These are phyloP conservation scores for Rhinophrynus dorsalis DNA, from an alignment of 2,797 vertebrate genomes.

Conservation along the genomic window DNA sequence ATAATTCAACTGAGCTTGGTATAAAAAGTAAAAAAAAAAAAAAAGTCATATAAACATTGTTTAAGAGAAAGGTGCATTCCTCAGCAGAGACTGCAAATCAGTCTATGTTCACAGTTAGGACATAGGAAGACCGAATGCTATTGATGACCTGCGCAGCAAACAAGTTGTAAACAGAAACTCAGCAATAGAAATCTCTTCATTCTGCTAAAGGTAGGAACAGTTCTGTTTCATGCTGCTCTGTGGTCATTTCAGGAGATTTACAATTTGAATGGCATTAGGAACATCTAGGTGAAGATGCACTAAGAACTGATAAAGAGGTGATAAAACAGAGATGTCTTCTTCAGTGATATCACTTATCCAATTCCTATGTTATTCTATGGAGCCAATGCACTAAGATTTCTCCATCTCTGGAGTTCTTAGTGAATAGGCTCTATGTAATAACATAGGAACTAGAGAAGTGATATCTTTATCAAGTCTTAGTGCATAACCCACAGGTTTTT, in stretches of 20 bases:
- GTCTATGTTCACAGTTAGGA: slow-evolving; percentile 43
- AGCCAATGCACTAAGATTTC: too few species aligned
- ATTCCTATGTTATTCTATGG: too few species aligned
- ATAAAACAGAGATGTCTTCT: too few species aligned
- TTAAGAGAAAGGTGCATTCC: slow-evolving; percentile 51
- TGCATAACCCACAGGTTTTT: too few species aligned
- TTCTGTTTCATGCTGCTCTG: slow-evolving; percentile 1
- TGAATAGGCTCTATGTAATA: too few species aligned
- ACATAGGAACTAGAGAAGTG: too few species aligned
- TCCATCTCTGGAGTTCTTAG: too few species aligned
- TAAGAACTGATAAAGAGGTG: too few species aligned
- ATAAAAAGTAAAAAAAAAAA: slow-evolving; percentile 54
- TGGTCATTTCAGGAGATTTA: too few species aligned
- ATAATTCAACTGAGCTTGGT: slow-evolving; percentile 66
- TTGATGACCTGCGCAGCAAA: slow-evolving; percentile 56
- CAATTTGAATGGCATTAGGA: background rate
- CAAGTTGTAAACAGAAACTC: slow-evolving; percentile 59
- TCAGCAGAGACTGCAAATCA: slow-evolving; percentile 24
- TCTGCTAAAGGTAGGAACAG: slow-evolving; percentile 68
- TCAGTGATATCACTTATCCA: too few species aligned
- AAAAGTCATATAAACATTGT: slow-evolving; percentile 58
- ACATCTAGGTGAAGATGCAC: too few species aligned
- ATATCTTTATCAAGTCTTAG: too few species aligned
- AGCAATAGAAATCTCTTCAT: slow-evolving; percentile 53
- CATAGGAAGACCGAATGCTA: slow-evolving; percentile 52